Percentiles rank a stretch among this genome's conserved stretches.
Evolutionary conservation across 2,888 invertebrate genomes (phyloP).

Genomic region (Drosophila nr. perissopoda): DNA sequence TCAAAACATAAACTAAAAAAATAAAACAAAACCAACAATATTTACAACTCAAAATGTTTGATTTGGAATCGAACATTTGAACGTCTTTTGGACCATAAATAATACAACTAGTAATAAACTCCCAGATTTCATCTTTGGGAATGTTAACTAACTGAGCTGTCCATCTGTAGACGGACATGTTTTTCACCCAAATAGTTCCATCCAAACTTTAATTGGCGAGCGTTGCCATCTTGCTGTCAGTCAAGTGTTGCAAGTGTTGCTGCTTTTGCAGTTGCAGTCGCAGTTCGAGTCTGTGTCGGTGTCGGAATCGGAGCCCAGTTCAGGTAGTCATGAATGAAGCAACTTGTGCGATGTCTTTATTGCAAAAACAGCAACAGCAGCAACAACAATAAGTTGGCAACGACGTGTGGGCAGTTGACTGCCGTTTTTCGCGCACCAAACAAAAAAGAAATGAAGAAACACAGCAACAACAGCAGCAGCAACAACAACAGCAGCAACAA

Average conservation of each 20-base stretch:
- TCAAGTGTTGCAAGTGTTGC: constrained; percentile 13
- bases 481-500: not conserved
- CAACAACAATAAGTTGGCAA: constrained; percentile 12
- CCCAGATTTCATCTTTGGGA: not conserved
- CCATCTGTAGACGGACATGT: not conserved
- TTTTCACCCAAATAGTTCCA: not conserved
- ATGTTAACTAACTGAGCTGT: not conserved
- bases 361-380: constrained; percentile 32
- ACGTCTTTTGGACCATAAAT: not conserved
- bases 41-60: constrained; percentile 18
- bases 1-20: not conserved
- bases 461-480: constrained; percentile 2
- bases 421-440: constrained; percentile 68
- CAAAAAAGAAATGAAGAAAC: constrained; percentile 21
- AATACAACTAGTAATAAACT: not conserved
- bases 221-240: constrained; percentile 23
- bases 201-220: constrained; percentile 29
- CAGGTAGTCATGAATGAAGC: constrained; percentile 65
- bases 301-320: constrained; percentile 24
- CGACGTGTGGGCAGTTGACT: constrained; percentile 73
- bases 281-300: not conserved
- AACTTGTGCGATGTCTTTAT: constrained; percentile 58
- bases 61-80: not conserved
- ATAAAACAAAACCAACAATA: not conserved
- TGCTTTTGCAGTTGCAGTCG: constrained; percentile 7